Evolutionary conservation across 2,113 vertebrate genomes (phyloP).

Genomic region (Onychorhynchus coronatus): DNA sequence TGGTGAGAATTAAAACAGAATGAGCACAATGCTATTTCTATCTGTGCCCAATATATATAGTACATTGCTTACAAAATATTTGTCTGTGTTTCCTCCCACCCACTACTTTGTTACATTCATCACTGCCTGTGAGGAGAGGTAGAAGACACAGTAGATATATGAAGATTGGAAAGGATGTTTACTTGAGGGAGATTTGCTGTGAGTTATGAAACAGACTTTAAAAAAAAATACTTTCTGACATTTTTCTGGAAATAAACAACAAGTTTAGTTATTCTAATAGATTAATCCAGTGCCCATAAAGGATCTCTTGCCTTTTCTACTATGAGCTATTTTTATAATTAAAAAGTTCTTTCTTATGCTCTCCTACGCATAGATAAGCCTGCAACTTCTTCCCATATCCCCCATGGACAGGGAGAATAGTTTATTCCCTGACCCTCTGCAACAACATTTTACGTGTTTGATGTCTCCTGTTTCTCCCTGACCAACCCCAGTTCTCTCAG

Average conservation of each 20-base stretch:
- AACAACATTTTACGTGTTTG: neutral
- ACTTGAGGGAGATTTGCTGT: neutral
- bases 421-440: neutral
- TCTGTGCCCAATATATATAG: neutral
- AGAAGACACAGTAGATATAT: neutral
- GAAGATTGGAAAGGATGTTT: conserved; percentile 14
- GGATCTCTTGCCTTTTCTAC: neutral
- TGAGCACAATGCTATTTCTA: conserved; percentile 18
- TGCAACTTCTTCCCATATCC: neutral
- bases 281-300: neutral
- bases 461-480: neutral
- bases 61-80: conserved; percentile 45
- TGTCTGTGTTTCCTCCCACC: conserved; percentile 32
- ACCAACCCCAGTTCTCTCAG: neutral
- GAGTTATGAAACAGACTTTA: neutral
- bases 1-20: conserved; percentile 5
- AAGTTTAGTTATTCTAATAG: neutral
- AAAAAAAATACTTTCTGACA: neutral
- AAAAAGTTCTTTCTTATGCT: neutral
- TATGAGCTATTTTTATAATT: neutral
- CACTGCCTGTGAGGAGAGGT: neutral
- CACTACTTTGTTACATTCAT: conserved; percentile 27
- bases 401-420: neutral
- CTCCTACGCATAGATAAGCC: neutral
- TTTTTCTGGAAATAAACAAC: conserved; percentile 23